Evolutionary conservation across 2,888 invertebrate genomes (phyloP).

Genomic region (Pterostichus niger): DNA sequence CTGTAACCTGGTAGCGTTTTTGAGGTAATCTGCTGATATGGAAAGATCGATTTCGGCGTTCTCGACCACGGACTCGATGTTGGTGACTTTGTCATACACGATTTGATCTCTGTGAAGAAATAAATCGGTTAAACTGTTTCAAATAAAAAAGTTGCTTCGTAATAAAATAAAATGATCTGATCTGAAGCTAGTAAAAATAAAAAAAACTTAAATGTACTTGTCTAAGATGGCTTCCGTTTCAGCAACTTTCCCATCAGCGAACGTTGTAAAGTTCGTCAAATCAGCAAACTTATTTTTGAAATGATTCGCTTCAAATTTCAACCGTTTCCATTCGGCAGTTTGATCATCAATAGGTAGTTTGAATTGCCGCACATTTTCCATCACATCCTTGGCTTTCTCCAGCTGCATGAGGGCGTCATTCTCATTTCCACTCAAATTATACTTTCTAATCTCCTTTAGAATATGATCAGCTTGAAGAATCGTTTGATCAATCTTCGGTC

Average conservation of each 20-base stretch:
- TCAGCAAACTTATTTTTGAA: slow-evolving; percentile 86
- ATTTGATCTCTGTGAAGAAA: slow-evolving; percentile 77
- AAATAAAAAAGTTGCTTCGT: too few relatives aligned
- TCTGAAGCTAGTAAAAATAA: too few relatives aligned
- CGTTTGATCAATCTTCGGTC: slow-evolving; percentile 90
- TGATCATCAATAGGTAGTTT: slow-evolving; percentile 84
- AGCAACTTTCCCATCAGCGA: slow-evolving; percentile 81
- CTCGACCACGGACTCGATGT: slow-evolving; percentile 80
- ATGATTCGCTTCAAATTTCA: slow-evolving; percentile 81
- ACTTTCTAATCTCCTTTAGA: slow-evolving; percentile 80
- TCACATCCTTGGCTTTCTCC: slow-evolving; percentile 82
- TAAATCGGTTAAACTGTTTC: not conserved
- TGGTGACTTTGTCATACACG: slow-evolving; percentile 80
- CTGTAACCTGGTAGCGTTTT: slow-evolving; percentile 79
- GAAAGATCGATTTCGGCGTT: slow-evolving; percentile 71
- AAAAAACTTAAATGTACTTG: slow-evolving; percentile 69
- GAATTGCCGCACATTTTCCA: slow-evolving; percentile 84
- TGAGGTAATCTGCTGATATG: slow-evolving; percentile 76
- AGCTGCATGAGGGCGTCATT: slow-evolving; percentile 77
- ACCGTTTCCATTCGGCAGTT: slow-evolving; percentile 78
- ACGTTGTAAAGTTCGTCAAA: slow-evolving; percentile 83
- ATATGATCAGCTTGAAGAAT: slow-evolving; percentile 86
- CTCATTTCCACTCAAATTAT: slow-evolving; percentile 73
- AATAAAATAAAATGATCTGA: too few relatives aligned
- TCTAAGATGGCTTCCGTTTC: slow-evolving; percentile 78